Evolutionary conservation across 2,888 invertebrate genomes (phyloP).

Genomic region (Brachyptera risi): DNA sequence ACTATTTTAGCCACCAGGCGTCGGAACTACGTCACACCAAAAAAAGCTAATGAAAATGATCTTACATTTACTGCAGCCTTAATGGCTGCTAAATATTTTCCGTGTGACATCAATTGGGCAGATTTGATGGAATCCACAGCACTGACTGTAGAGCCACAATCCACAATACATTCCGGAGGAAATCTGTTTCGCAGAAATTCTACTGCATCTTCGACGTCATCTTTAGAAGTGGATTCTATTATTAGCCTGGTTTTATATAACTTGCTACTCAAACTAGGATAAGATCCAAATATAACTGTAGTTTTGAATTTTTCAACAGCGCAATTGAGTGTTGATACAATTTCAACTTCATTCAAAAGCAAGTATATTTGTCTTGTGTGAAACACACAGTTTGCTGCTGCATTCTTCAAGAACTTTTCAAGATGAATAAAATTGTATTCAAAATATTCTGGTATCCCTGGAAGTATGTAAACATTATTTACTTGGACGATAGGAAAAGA

Average conservation of each 20-base stretch:
- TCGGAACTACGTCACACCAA: too few species aligned
- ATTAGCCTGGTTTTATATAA: slow-evolving; percentile 52
- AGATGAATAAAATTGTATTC: slow-evolving; percentile 34
- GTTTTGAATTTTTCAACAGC: slow-evolving; percentile 47
- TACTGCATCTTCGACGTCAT: slow-evolving; percentile 43
- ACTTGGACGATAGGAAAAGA: slow-evolving; percentile 41
- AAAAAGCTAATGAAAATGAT: too few species aligned
- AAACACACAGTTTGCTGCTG: slow-evolving; percentile 36
- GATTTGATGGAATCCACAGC: too few species aligned
- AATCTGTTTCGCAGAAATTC: slow-evolving; percentile 41
- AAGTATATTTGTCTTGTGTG: slow-evolving; percentile 39
- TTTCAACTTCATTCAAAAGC: slow-evolving; percentile 39
- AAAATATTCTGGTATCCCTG: slow-evolving; percentile 55
- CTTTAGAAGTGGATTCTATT: slow-evolving; percentile 46
- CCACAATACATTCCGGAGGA: too few species aligned
- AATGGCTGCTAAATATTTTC: too few species aligned
- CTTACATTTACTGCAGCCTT: too few species aligned
- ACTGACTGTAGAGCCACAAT: too few species aligned
- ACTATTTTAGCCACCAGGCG: too few species aligned
- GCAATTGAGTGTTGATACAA: slow-evolving; percentile 44
- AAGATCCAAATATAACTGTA: slow-evolving; percentile 54
- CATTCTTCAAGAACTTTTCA: slow-evolving; percentile 41
- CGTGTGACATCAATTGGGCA: too few species aligned
- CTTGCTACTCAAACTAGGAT: slow-evolving; percentile 49
- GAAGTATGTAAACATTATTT: slow-evolving; percentile 57